Conservation (phyloP, 2,113 vertebrate genomes). For the Percopsis transmontana region DNA sequence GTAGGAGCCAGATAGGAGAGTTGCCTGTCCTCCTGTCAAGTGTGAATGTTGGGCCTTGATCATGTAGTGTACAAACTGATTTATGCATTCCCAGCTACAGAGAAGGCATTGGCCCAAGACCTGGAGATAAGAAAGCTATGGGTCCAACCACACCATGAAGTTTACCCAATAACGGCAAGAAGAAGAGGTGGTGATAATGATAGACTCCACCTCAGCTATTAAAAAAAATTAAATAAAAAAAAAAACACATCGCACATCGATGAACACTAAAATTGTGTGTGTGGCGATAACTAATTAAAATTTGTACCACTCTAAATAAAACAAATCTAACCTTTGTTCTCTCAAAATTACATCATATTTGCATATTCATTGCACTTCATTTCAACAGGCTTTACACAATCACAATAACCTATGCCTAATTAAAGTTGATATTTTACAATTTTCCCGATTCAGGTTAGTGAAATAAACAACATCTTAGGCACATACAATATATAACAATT, state of each 20-base stretch:
- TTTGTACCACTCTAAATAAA: too few species aligned
- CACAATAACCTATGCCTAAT: conserved; percentile 3
- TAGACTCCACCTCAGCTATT: background rate
- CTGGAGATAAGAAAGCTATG: conserved; percentile 61
- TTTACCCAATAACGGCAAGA: background rate
- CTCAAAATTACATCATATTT: too few species aligned
- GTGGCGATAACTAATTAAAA: too few species aligned
- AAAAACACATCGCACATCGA: too few species aligned
- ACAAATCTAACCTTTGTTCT: too few species aligned
- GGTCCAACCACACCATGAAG: conserved; percentile 14
- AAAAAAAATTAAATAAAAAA: too few species aligned
- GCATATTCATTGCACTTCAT: too few species aligned
- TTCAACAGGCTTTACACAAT: conserved; percentile 6
- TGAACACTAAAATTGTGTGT: too few species aligned
- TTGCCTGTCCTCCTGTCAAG: conserved; percentile 34
- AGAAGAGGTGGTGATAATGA: too few species aligned
- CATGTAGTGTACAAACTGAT: conserved; percentile 69
- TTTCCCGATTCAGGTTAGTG: too few species aligned
- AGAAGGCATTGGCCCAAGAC: conserved; percentile 60
- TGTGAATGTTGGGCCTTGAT: conserved; percentile 66
- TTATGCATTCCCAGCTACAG: conserved; percentile 65
- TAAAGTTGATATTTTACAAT: background rate
- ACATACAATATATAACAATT: too few species aligned
- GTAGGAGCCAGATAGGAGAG: conserved; percentile 17
- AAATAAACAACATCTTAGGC: too few species aligned